These are phyloP conservation scores for Polypedilum vanderplanki DNA, from an alignment of 1,140 invertebrate genomes.

Conservation along the genomic window DNA sequence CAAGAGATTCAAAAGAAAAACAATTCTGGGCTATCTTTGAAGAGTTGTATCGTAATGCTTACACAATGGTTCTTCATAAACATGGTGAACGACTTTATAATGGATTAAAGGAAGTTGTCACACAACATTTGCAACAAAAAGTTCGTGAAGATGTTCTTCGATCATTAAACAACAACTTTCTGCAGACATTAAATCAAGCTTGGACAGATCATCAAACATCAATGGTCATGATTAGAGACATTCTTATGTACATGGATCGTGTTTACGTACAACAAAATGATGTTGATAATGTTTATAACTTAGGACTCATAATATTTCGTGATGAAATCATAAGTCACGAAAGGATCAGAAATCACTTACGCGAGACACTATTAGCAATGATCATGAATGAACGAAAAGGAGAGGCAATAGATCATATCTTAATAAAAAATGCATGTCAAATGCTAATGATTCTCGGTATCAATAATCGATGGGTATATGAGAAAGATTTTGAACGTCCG, in stretches of 20 bases:
- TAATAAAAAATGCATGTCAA: conserved; percentile 97
- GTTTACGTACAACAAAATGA: conserved; percentile 98
- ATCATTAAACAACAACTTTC: conserved; percentile 92
- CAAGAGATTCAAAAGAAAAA: conserved; percentile 99
- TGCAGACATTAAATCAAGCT: conserved; percentile 91
- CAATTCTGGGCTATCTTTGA: conserved; percentile 99
- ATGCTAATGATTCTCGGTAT: conserved; percentile 98
- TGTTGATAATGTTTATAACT: conserved; percentile 98
- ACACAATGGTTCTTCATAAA: conserved; percentile 99
- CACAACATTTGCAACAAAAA: conserved; percentile 91
- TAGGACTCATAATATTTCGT: conserved; percentile 96
- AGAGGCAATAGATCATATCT: conserved; percentile 93
- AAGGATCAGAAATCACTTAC: conserved; percentile 87
- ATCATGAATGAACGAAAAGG: conserved; percentile 91
- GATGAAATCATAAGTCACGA: conserved; percentile 95
- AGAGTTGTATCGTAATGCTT: conserved; percentile 98
- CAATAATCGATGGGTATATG: conserved; percentile 88
- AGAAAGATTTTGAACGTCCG: conserved; percentile 97
- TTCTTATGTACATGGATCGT: conserved; percentile 99
- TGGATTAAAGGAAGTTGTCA: conserved; percentile 96
- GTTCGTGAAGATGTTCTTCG: conserved; percentile 88
- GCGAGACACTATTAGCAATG: conserved; percentile 89
- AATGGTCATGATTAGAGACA: conserved; percentile 99
- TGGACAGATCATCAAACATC: conserved; percentile 99
- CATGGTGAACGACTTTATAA: conserved; percentile 96